These are phyloP conservation scores for Melanitta fusca DNA, from an alignment of 2,797 vertebrate genomes.

Conservation along the genomic window DNA sequence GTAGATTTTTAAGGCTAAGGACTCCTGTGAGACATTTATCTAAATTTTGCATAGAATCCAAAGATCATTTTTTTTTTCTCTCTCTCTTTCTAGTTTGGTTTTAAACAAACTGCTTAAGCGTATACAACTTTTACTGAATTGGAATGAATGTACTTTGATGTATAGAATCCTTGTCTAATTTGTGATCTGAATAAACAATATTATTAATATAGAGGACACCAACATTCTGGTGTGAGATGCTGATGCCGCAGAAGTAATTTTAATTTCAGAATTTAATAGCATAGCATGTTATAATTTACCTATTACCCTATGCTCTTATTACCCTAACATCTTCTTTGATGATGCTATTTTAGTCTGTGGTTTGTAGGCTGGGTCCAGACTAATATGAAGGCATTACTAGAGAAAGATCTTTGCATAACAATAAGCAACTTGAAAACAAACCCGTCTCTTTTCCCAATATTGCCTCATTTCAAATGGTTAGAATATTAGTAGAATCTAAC, in stretches of 20 bases:
- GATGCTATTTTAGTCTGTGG: neutral
- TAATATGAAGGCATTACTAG: neutral
- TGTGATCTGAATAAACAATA: neutral
- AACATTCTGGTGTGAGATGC: neutral
- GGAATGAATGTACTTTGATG: neutral
- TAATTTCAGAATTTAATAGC: neutral
- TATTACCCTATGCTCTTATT: neutral
- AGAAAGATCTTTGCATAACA: neutral
- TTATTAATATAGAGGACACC: neutral
- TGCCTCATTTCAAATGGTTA: constrained; percentile 22
- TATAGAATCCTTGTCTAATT: neutral
- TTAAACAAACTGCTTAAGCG: neutral
- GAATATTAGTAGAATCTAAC: constrained; percentile 3
- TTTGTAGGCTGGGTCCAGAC: neutral
- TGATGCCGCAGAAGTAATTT: neutral
- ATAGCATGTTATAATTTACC: fast-evolving
- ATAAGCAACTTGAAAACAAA: neutral
- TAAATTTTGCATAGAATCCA: neutral
- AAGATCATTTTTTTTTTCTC: neutral
- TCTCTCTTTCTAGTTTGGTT: neutral
- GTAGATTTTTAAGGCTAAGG: neutral
- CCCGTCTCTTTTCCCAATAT: neutral
- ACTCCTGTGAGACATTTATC: neutral
- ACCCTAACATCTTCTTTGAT: neutral
- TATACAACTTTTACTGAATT: neutral